phyloP scores from a whole-genome alignment of 2,797 vertebrate species.

The Naso thynnoides region DNA sequence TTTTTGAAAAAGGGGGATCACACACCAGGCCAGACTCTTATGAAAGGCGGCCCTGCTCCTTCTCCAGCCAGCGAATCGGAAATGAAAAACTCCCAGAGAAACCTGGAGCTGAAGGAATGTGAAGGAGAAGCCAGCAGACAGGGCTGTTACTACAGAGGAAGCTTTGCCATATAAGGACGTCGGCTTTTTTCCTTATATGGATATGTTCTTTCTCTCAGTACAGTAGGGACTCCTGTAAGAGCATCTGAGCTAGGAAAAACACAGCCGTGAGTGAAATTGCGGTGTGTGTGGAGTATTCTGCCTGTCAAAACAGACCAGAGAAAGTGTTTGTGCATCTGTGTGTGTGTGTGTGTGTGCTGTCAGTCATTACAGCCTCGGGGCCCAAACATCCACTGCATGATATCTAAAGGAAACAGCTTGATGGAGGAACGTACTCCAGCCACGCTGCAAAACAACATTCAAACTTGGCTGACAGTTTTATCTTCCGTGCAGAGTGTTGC shows the following conservation, averaged over 20 bases:
- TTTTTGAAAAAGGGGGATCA: constrained; percentile 89
- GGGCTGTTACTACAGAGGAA: constrained; percentile 93
- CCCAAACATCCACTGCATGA: constrained; percentile 40
- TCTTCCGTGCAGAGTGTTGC: constrained; percentile 22
- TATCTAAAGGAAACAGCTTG: constrained; percentile 78
- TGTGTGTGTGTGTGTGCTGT: constrained; percentile 30
- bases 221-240: constrained; percentile 74
- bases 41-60: constrained; percentile 90
- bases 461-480: constrained; percentile 34
- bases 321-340: constrained; percentile 27
- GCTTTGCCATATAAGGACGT: constrained; percentile 92
- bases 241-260: constrained; percentile 51
- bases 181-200: constrained; percentile 84
- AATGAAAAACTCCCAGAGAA: constrained; percentile 96
- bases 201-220: constrained; percentile 80
- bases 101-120: constrained; percentile 90
- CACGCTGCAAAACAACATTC: constrained; percentile 61
- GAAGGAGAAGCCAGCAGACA: constrained; percentile 89
- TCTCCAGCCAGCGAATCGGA: constrained; percentile 93
- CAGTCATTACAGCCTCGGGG: constrained; percentile 60
- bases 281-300: constrained; percentile 54
- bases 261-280: constrained; percentile 58
- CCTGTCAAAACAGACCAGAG: constrained; percentile 61
- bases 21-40: constrained; percentile 92
- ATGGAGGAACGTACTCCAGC: constrained; percentile 48